Base-by-base conservation (phyloP, 2,797 vertebrate genomes). In the Falco concolor region DNA sequence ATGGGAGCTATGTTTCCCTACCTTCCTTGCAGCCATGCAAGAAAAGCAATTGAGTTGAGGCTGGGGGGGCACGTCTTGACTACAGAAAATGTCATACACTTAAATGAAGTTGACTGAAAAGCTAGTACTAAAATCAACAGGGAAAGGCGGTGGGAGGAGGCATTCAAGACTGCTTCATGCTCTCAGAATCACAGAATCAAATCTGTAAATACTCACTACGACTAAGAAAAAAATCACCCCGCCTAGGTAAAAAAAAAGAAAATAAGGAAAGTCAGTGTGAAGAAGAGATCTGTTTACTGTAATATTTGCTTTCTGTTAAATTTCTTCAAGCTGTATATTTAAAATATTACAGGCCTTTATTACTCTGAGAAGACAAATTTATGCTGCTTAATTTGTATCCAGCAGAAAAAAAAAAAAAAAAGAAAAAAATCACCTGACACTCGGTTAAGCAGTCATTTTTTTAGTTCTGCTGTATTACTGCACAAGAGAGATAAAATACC, bases 401-500 rank as follows among this genome's bases (percentile, higher is more conserved):
- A 90, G 77, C 65, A 82, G 25, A 50, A 84, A 89, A 24, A 60
- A 60, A 89, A 24, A 60, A 60, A 77, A 15, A 27, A 28, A 50
- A 76, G 32, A 76, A n/a, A 44, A 56, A 80, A 81, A 13, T 34
- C 30, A 69, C 53, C 77, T 70, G 76, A 74, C 34, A 53, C 36
- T 89, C 20, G 57, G 54, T 84, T 83, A 79, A 21, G 59, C 70
- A 90, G 57, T 49, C 45, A 56, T 83, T 91, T 91, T 91, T 85
- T 89, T 70, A 93, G 93, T 50, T 84, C 68, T 75, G 90, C 52
- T 84, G 40, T 74, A 50, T 68, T 89, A 87, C 75, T 91, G 60
- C 80, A 88, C 5, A 22, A 77, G 89, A 52, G 77, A 96, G 96
- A 95, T 44, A 96, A 87, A 95, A 57, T 22, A 68, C n/a, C 38